Evolutionary conservation across 2,888 invertebrate species (phyloP), one percentile per base, ranked within the genome.

Genomic region (Mesoligia furuncula): DNA sequence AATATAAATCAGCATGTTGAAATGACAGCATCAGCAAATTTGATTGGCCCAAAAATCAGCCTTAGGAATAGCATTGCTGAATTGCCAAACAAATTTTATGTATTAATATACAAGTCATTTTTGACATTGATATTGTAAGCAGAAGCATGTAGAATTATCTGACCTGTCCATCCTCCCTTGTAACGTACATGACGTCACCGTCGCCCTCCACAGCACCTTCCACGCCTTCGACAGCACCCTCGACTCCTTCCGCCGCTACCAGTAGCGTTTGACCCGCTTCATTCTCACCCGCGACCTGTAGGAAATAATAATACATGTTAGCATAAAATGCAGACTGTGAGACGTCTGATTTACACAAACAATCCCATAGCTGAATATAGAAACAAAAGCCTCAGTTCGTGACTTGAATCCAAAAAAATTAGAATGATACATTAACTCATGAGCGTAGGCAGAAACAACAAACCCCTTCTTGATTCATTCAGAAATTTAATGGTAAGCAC

Each of bases 161-260:
- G 42, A 96, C 96, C 95, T 96, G 96, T 88, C 96, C 96, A 79
- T 96, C 96, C 77, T 96, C 96, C 73, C 96, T 90, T 9, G 96
- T 96, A 90, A 96, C 95, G 84, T 97, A 95, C 94, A 97, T 95
- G 81, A 96, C 96, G 89, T 98, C 98, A 0, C 98, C 98, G 84
- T 98, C 98, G 0, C 97, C 98, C 11, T 98, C 98, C 0, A 98
- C 98, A 80, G 98, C 98, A 1, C 98, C 98, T 88, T 98, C 98
- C 0, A 98, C 98, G 3, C 98, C 98, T 85, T 92, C 92, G 8
- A 91, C 91, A 8, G 90, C 98, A 6, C 98, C 98, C 86, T 98
- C 98, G 0, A 98, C 98, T 0, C 97, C 98, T 77, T 98, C 98
- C 4, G 98, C 98, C 0, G 94, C 93, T 39, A 98, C 97, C 45